Evolutionary conservation across 2,888 invertebrate species (phyloP), one percentile per base, ranked within the genome.

Genomic region (Dryadula phaetusa): DNA sequence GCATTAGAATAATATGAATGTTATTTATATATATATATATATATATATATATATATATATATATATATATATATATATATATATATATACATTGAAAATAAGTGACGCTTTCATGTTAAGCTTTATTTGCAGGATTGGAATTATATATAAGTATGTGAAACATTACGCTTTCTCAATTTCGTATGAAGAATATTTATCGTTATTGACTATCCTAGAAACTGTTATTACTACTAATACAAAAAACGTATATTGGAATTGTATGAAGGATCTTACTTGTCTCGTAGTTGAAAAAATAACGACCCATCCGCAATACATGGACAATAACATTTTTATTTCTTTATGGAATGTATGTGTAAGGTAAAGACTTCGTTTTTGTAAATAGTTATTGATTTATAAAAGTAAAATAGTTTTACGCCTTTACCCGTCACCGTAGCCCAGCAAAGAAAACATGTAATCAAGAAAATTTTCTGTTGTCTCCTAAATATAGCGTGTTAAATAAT

Each of bases 311-410:
- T 42, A 47, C 6, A 52, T 40, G 7, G 63, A 70, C 14, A 16
- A 53, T 25, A 65, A 72, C 20, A 40, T 58, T 53, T 49, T 70
- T 47, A 34, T 73, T 16, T 79, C 79, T 1, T 70, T 93, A 2
- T 93, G 92, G 92, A 91, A 87, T 75, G 81, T 85, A 7, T 88
- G 87, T 77, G 83, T 91, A 10, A 87, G 92, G 93, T 90, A 77
- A 79, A 4, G 16, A 12, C 10, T 52, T 10, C 25, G 22, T 6
- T n/a, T n/a, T n/a, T n/a, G n/a, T n/a, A n/a, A n/a, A n/a, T n/a
- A n/a, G n/a, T n/a, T n/a, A n/a, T n/a, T n/a, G n/a, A n/a, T n/a
- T n/a, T n/a, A n/a, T n/a, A n/a, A n/a, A n/a, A n/a, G n/a, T n/a
- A n/a, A n/a, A n/a, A n/a, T n/a, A n/a, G n/a, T n/a, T n/a, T n/a